These are phyloP conservation scores for Alectura lathami DNA, from an alignment of 2,113 vertebrate genomes.

Conservation along the genomic window DNA sequence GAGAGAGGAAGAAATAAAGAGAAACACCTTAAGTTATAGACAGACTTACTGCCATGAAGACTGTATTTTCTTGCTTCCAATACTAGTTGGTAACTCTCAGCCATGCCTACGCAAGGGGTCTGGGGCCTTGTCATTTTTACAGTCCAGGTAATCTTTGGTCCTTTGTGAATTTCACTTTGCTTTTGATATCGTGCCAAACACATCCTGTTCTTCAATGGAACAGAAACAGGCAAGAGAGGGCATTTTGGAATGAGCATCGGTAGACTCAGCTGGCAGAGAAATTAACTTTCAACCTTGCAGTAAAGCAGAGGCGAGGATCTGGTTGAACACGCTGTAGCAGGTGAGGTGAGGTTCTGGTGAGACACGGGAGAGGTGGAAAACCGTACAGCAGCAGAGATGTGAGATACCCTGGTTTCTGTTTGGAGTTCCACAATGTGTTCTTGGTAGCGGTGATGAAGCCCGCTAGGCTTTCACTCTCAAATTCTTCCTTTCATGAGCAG, in stretches of 20 bases:
- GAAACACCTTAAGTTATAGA: background rate
- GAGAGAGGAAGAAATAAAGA: background rate
- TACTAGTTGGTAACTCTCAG: background rate
- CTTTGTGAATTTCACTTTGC: background rate
- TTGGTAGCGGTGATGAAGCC: background rate
- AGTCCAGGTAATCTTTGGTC: background rate
- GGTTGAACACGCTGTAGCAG: background rate
- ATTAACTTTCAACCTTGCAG: background rate
- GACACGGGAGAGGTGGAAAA: background rate
- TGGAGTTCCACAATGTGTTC: background rate
- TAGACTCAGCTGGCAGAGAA: constrained; percentile 1
- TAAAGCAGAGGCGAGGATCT: background rate
- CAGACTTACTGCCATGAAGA: background rate
- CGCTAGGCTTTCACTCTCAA: background rate
- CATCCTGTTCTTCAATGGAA: background rate
- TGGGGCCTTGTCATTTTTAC: background rate
- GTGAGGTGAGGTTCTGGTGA: background rate
- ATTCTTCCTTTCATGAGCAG: background rate
- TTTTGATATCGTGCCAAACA: background rate
- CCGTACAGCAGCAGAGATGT: background rate
- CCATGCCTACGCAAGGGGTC: background rate
- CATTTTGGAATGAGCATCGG: background rate
- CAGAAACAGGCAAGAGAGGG: background rate
- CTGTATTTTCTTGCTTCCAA: background rate
- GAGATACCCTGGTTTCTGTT: background rate